Evolutionary conservation across 35 echinoderm and acorn worm species (phyloP).

Genomic region (Heliocidaris tuberculata): DNA sequence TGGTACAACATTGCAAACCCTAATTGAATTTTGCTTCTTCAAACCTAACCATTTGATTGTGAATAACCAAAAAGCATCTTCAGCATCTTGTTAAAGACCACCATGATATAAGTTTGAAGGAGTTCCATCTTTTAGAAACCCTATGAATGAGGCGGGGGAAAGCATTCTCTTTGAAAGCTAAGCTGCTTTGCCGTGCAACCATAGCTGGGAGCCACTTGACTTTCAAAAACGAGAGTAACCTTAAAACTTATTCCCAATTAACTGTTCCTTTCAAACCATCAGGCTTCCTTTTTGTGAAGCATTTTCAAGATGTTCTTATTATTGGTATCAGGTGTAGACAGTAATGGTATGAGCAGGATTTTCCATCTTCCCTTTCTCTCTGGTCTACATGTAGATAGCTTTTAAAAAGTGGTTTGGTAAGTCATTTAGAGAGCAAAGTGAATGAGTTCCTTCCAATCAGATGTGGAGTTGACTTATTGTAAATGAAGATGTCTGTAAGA

Average conservation of each 20-base stretch:
- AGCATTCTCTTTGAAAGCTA: not conserved
- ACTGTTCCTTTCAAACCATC: not conserved
- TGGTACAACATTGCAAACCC: not conserved
- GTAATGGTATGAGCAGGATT: not conserved
- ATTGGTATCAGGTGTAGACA: not conserved
- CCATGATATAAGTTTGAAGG: not conserved
- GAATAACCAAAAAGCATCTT: not conserved
- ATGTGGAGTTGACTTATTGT: not conserved
- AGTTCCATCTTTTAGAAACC: not conserved
- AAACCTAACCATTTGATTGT: not conserved
- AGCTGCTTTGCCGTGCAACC: not conserved
- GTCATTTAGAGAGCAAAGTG: not conserved
- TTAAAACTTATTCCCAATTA: not conserved
- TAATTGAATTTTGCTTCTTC: not conserved
- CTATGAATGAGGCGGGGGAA: not conserved
- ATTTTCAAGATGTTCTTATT: not conserved
- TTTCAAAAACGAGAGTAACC: not conserved
- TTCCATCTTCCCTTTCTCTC: not conserved
- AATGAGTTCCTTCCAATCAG: not conserved
- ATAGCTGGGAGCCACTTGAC: conserved; percentile 41
- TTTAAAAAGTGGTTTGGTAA: not conserved
- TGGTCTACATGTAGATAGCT: not conserved
- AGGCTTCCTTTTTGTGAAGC: not conserved
- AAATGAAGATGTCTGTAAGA: not conserved
- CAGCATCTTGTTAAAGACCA: not conserved